Evolutionary conservation across 2,888 invertebrate genomes (phyloP).

Genomic region (Rotaria magnacalcarata): DNA sequence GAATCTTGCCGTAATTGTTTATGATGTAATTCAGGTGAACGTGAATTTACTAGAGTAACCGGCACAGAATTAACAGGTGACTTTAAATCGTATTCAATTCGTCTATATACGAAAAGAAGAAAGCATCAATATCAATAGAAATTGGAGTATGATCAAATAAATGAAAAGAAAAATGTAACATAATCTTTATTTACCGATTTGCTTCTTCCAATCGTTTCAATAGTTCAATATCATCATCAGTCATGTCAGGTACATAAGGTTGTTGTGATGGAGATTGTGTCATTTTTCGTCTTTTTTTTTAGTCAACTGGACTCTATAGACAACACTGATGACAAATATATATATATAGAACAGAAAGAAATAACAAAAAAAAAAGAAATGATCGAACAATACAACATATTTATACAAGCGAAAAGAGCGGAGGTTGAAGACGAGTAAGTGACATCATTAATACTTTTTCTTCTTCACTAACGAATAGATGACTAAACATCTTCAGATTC

Average conservation of each 20-base stretch:
- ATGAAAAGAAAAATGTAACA: background rate
- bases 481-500: background rate
- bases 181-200: background rate
- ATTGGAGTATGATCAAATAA: background rate
- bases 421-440: constrained; percentile 11
- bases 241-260: background rate
- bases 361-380: background rate
- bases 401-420: background rate
- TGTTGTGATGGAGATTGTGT: background rate
- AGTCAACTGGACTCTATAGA: background rate
- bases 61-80: background rate
- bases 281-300: background rate
- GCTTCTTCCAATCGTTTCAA: background rate
- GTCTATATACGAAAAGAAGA: background rate
- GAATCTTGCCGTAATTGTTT: constrained; percentile 8
- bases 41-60: background rate
- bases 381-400: background rate
- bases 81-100: background rate
- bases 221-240: background rate
- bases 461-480: background rate
- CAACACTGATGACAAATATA: background rate
- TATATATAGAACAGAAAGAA: background rate
- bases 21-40: background rate
- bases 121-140: background rate
- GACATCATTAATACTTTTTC: background rate